phyloP scores from a whole-genome alignment of 2,888 invertebrate genomes.

The Zaprionus obscuricornis region DNA sequence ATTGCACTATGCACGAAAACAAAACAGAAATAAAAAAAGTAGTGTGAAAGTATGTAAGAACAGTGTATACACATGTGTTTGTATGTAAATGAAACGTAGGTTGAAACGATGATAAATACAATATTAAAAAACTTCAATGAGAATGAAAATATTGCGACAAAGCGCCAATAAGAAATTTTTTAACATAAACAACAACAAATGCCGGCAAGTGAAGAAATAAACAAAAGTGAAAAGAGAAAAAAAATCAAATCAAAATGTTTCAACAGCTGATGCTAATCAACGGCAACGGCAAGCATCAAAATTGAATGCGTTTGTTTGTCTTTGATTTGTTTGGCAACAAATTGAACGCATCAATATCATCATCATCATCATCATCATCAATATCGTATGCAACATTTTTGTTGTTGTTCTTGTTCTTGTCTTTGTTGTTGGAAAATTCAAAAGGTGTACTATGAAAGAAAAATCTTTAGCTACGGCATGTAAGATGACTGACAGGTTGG shows the following conservation, averaged over 20 bases:
- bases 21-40: background rate
- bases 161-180: slow-evolving; percentile 52
- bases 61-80: background rate
- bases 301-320: slow-evolving; percentile 50
- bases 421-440: slow-evolving; percentile 27
- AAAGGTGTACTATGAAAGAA: slow-evolving; percentile 61
- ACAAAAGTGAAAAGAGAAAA: slow-evolving; percentile 28
- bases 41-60: background rate
- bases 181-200: slow-evolving; percentile 65
- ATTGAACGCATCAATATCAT: slow-evolving; percentile 68
- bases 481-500: slow-evolving; percentile 42
- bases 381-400: slow-evolving; percentile 44
- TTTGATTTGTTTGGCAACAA: slow-evolving; percentile 77
- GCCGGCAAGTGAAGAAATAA: slow-evolving; percentile 54
- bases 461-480: slow-evolving; percentile 28
- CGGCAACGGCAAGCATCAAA: slow-evolving; percentile 30
- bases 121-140: slow-evolving; percentile 58
- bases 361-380: slow-evolving; percentile 39
- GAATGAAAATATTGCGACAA: slow-evolving; percentile 70
- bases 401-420: slow-evolving; percentile 11
- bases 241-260: slow-evolving; percentile 57
- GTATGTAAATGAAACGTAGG: slow-evolving; percentile 13
- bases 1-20: no score
- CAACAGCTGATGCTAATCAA: slow-evolving; percentile 75
- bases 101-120: slow-evolving; percentile 28